Conservation (phyloP, 2,797 vertebrate genomes). For the Clarias platycephalus region DNA sequence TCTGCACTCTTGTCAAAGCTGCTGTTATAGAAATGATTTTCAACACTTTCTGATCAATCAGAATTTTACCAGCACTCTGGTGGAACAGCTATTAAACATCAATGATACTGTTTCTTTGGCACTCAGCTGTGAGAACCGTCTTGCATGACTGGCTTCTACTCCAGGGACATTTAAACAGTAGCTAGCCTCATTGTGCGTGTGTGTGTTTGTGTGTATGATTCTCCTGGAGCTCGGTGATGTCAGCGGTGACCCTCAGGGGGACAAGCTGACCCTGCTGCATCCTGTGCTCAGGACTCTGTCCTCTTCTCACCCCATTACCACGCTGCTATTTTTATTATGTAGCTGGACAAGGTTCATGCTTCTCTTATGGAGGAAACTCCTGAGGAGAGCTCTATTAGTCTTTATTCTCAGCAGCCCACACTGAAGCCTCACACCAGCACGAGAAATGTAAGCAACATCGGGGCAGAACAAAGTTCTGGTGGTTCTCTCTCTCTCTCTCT, state of each 20-base stretch:
- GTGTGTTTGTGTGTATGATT: neutral
- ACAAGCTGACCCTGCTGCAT: slow-evolving; percentile 65
- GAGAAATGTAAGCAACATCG: neutral
- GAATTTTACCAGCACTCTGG: neutral
- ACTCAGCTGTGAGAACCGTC: neutral
- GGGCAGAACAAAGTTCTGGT: neutral
- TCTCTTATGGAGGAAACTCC: slow-evolving; percentile 58
- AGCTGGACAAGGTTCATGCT: slow-evolving; percentile 53
- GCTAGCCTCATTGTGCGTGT: neutral
- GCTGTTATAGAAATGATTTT: neutral
- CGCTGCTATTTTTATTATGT: slow-evolving; percentile 76
- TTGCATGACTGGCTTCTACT: neutral
- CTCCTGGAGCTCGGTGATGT: slow-evolving; percentile 40
- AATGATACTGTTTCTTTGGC: neutral
- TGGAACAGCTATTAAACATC: too few species aligned
- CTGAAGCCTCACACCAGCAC: neutral
- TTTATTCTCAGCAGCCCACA: slow-evolving; percentile 2
- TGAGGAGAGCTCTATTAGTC: slow-evolving; percentile 53
- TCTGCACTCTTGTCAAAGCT: neutral
- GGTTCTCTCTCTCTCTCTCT: neutral
- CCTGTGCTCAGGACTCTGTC: slow-evolving; percentile 56
- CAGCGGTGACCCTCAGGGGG: slow-evolving; percentile 46
- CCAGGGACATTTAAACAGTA: neutral
- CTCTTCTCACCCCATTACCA: slow-evolving; percentile 69
- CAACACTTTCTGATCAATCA: slow-evolving; percentile 7